Base-by-base conservation (phyloP, 1,140 invertebrate species). In the Cryptotermes secundus region DNA sequence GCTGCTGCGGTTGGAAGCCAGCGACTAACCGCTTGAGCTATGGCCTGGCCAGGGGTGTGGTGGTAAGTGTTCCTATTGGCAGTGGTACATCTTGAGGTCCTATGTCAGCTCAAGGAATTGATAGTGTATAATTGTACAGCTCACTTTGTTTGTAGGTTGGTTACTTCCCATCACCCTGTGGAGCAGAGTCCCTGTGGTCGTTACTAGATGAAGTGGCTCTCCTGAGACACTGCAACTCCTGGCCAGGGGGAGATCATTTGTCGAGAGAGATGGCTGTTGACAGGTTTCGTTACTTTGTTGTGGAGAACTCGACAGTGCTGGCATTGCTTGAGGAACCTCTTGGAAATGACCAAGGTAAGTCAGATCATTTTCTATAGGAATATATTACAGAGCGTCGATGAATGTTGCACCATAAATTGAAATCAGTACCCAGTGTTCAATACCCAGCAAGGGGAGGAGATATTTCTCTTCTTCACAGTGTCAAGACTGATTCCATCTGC, bases 321-420 rank as follows among this genome's bases (percentile, higher is more conserved):
- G 97, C 96, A 2, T 89, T 99, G 80, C 89, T 99, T 10, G 98
- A 99, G 88, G 96, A 98, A 88, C 96, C 97, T 31, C 90, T 98
- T 0, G 96, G 95, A 7, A 96, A 95, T 87, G 93, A 95, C 89
- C 94, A 93, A 83, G 91, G 93, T 94, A 83, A 19, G 14, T 49
- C 79, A 34, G 14, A 82, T 14, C 26, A n/a, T 31, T 82, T 53
- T 34, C 12, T 12, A 4, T 34, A 38, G 81, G 34, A 82, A 24
- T 82, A 36, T 45, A 9, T 3, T 82, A 82, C 10, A 82, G 35
- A 45, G n/a, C 0, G 26, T n/a, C 16, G 35, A 16, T 31, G n/a
- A n/a, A 35, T 26, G 10, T 31, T 82, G 10, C 35, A 38, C n/a
- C 35, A 35, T 38, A 24, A 35, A 31, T 45, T 82, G 10, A 35